Conservation (phyloP, 2,888 invertebrate genomes). For the Anarsia innoxiella region DNA sequence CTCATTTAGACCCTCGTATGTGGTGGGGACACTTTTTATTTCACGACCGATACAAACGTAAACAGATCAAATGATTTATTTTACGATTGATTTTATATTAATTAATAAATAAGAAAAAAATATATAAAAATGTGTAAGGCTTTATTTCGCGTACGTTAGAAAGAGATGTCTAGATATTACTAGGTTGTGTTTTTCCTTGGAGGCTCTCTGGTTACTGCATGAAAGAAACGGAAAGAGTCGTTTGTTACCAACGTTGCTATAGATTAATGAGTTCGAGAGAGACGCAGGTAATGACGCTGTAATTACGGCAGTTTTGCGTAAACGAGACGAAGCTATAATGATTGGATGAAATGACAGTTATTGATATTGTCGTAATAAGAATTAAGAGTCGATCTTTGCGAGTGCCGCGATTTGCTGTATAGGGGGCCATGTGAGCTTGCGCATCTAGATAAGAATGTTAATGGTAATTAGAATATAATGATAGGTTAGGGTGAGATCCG, state of each 20-base stretch:
- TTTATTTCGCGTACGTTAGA: constrained; percentile 30
- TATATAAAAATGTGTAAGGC: constrained; percentile 40
- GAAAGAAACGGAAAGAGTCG: constrained; percentile 62
- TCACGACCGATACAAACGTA: no score
- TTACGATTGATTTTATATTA: constrained; percentile 35
- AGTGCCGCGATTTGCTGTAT: constrained; percentile 36
- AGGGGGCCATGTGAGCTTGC: constrained; percentile 34
- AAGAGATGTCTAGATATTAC: constrained; percentile 42
- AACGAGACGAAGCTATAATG: constrained; percentile 68
- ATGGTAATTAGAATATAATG: constrained; percentile 67
- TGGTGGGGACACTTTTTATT: constrained; percentile 49
- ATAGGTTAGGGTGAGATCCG: constrained; percentile 36
- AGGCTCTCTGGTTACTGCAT: constrained; percentile 33
- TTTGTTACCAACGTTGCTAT: constrained; percentile 39
- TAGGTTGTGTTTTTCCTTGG: constrained; percentile 31
- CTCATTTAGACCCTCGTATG: constrained; percentile 46
- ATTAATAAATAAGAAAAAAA: constrained; percentile 37
- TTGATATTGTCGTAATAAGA: constrained; percentile 64
- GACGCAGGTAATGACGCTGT: constrained; percentile 57
- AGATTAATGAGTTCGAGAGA: constrained; percentile 68
- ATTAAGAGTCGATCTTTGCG: constrained; percentile 48
- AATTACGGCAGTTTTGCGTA: constrained; percentile 64
- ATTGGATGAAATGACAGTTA: constrained; percentile 67
- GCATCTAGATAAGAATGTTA: constrained; percentile 38
- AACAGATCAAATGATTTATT: no score